Conservation (phyloP, 30 jellyfish, hydroid and myxozoan genomes). For the Cassiopea xamachana region DNA sequence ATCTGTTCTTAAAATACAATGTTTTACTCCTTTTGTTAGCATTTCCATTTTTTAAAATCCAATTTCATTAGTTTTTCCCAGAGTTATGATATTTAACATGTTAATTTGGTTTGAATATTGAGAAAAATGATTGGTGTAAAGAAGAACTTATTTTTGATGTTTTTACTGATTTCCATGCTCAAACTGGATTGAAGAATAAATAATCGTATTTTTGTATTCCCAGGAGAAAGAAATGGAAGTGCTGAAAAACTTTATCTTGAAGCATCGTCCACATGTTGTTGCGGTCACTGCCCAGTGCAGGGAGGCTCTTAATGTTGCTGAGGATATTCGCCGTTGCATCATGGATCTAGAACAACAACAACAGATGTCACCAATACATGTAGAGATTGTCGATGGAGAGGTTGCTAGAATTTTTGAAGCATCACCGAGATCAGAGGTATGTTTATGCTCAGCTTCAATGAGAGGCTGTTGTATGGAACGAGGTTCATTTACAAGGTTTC, state of each 20-base stretch:
- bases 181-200: neutral
- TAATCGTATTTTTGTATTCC: too few species aligned
- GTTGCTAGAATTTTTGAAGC: slow-evolving; percentile 89
- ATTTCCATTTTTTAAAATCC: too few species aligned
- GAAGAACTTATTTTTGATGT: neutral
- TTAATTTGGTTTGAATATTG: too few species aligned
- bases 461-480: neutral
- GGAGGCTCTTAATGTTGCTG: slow-evolving; percentile 88
- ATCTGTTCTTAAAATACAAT: too few species aligned
- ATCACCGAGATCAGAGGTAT: slow-evolving; percentile 92
- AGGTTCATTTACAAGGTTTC: too few species aligned
- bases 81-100: too few species aligned
- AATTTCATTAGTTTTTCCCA: too few species aligned
- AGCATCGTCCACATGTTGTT: slow-evolving; percentile 92
- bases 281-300: slow-evolving; percentile 95
- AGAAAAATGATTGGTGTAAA: too few species aligned
- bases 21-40: too few species aligned
- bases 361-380: slow-evolving; percentile 85
- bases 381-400: slow-evolving; percentile 92
- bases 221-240: slow-evolving; percentile 85
- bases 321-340: slow-evolving; percentile 77
- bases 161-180: neutral
- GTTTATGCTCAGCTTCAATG: neutral
- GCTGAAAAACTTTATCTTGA: slow-evolving; percentile 77
- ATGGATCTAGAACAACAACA: slow-evolving; percentile 89